Evolutionary conservation across 2,888 invertebrate species (phyloP), one percentile per base, ranked within the genome.

Genomic region (Hirtodrosophila alboralis): DNA sequence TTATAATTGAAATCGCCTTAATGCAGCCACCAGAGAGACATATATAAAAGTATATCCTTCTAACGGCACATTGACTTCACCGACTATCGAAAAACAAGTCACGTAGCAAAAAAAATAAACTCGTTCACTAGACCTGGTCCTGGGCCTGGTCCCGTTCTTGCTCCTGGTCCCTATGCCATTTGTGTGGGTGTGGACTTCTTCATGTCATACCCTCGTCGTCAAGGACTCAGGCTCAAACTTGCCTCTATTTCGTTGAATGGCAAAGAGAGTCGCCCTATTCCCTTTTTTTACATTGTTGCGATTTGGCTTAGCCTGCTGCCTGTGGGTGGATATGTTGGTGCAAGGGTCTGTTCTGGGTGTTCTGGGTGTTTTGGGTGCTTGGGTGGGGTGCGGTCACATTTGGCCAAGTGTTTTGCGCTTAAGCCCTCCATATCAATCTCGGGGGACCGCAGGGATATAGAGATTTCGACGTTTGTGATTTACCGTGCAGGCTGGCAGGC

Each of bases 371-470:
- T 27, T 48, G 43, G 23, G n/a, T 18, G 18, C 9, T 9, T 14
- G 44, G 33, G 27, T 34, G 38, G 33, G 47, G 58, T 79, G 86
- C 78, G 90, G 90, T 89, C 90, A 90, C 90, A 90, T 91, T 91
- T 90, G 90, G 91, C 89, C 88, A 89, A 90, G 90, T 90, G 87
- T 87, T 91, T 90, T 88, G 84, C 84, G 89, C 89, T 87, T 90
- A 90, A 91, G 89, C 89, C 88, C 84, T 79, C 88, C 88, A 87
- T 89, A 90, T 90, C 90, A 89, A 88, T 90, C 90, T 87, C 90
- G 58, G 63, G 90, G 90, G 90, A 90, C 73, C 73, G 47, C 44
- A 49, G 52, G 86, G 85, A 87, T 86, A 89, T 81, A 87, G 87
- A 86, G 86, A 89, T 87, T 88, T 88, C 88, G 87, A 87, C 87